Evolutionary conservation across 1,140 invertebrate species (phyloP), one percentile per base, ranked within the genome.

Genomic region (Oncopodura yosiiana): DNA sequence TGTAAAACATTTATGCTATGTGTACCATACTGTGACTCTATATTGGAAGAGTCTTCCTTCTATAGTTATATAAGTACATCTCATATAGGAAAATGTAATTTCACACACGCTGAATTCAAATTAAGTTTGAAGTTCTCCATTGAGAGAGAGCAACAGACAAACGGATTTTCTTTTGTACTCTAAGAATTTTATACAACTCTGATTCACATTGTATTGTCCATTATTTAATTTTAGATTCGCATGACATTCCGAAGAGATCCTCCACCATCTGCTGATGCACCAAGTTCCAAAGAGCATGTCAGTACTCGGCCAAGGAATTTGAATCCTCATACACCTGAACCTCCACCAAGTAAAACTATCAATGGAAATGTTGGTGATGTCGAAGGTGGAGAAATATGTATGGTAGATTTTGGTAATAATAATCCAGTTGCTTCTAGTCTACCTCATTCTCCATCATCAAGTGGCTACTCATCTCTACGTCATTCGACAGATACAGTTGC

Each of bases 211-310:
- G 16, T 11, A 37, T 23, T 27, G 19, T 34, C 36, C 30, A 19
- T 51, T 51, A 48, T 48, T 42, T 27, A 6, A 16, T 23, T 34
- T 34, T 36, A 64, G 62, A 62, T 64, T 32, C 52, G 59, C 21
- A 64, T 61, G 60, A 64, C 59, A 14, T 64, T 64, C 38, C 56
- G 60, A 16, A 45, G 50, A 18, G 59, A 64, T 30, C 51, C 58
- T 16, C 48, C 49, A 23, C 54, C 39, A 27, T 56, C 56, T 19
- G 41, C 29, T 3, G 58, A 60, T 12, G 45, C 32, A 49, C 12
- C 37, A 11, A 56, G 53, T 44, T 56, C 49, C 18, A 56, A 52
- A 39, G 58, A 60, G 19, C 61, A 49, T 24, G 45, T 56, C 8
- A 56, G 49, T 18, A 26, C 16, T 16, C 54, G 61, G 26, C 61